Percentiles rank a stretch among this genome's conserved stretches.
Evolutionary conservation across 2,797 vertebrate genomes (phyloP).

Genomic region (Fringilla coelebs): DNA sequence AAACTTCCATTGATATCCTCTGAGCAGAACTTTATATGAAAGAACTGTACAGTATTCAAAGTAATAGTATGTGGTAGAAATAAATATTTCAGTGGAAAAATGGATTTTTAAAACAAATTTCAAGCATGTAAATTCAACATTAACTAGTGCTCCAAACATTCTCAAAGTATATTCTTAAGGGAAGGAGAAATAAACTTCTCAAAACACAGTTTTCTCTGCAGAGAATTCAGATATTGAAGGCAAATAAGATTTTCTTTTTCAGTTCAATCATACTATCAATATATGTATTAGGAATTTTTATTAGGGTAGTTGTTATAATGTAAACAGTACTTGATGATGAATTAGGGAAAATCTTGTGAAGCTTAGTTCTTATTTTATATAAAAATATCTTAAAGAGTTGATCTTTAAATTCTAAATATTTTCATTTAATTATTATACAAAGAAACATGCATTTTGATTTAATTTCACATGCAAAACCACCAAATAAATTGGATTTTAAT

Average conservation of each 20-base stretch:
- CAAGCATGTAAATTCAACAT: background rate
- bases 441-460: background rate
- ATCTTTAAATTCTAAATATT: background rate
- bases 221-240: background rate
- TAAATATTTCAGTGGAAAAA: background rate
- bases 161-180: background rate
- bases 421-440: background rate
- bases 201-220: background rate
- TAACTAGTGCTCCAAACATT: background rate
- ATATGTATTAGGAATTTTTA: background rate
- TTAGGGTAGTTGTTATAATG: background rate
- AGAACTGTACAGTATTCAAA: background rate
- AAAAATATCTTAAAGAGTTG: background rate
- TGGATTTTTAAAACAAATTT: background rate
- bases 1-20: background rate
- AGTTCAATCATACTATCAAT: background rate
- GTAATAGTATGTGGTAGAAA: background rate
- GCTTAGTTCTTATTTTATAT: background rate
- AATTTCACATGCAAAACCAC: background rate
- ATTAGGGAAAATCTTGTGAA: background rate
- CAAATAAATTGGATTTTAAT: background rate
- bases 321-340: background rate
- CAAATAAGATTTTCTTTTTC: background rate
- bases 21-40: background rate
- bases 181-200: background rate